phyloP scores from a whole-genome alignment of 53 echinoderm and acorn worm genomes.

The Stichopus horrens region DNA sequence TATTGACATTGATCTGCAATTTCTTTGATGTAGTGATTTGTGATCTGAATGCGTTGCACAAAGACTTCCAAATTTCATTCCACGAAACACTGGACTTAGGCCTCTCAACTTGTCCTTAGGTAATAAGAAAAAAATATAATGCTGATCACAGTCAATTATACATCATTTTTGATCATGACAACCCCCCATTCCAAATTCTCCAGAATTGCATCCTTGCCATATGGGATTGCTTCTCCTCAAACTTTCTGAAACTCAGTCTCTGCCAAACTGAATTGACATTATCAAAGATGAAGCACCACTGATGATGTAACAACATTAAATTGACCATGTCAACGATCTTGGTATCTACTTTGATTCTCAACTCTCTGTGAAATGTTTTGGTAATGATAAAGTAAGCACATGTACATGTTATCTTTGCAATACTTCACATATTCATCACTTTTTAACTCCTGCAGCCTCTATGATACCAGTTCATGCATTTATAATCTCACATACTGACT shows the following conservation, averaged over 20 bases:
- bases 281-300: not conserved
- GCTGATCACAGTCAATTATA: slow-evolving; percentile 26
- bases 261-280: not conserved
- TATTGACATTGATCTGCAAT: too few species aligned
- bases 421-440: not conserved
- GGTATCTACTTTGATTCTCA: slow-evolving; percentile 14
- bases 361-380: not conserved
- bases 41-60: too few species aligned
- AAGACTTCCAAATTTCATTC: too few species aligned
- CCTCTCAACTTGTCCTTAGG: too few species aligned
- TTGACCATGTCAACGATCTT: not conserved
- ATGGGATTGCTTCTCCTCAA: not conserved
- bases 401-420: too few species aligned
- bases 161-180: slow-evolving; percentile 16
- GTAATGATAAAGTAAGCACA: too few species aligned
- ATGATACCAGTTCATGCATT: slow-evolving; percentile 8
- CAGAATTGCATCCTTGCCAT: slow-evolving; percentile 11
- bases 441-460: not conserved
- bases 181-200: not conserved
- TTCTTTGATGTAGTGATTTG: too few species aligned
- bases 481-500: too few species aligned
- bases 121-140: not conserved
- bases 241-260: slow-evolving; percentile 14
- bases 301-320: not conserved
- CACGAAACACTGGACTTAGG: too few species aligned